phyloP scores from a whole-genome alignment of 2,113 vertebrate genomes.

The Diadophis punctatus region DNA sequence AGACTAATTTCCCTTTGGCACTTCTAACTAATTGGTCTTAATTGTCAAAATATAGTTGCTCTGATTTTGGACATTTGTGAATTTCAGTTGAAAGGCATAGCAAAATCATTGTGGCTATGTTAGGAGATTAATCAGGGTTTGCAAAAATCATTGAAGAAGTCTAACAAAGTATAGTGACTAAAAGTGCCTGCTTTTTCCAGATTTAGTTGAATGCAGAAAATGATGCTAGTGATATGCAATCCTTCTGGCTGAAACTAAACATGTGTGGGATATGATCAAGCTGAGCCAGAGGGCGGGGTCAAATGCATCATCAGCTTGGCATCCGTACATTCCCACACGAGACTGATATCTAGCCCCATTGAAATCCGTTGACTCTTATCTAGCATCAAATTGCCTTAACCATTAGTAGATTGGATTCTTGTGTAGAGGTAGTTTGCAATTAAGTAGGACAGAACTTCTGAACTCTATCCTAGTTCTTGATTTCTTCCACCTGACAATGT shows the following conservation, averaged over 20 bases:
- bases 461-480: too few relatives aligned
- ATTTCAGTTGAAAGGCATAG: slow-evolving; percentile 21
- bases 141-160: not conserved
- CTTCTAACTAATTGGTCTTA: slow-evolving; percentile 33
- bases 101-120: not conserved
- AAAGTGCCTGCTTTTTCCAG: not conserved
- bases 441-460: too few relatives aligned
- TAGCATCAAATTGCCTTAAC: too few relatives aligned
- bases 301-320: too few relatives aligned
- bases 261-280: too few relatives aligned
- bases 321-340: too few relatives aligned
- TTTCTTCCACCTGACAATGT: too few relatives aligned
- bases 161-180: not conserved
- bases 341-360: too few relatives aligned
- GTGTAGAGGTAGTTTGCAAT: too few relatives aligned
- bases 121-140: not conserved
- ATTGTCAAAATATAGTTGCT: slow-evolving; percentile 23
- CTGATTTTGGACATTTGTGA: slow-evolving; percentile 22
- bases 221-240: not conserved
- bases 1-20: slow-evolving; percentile 33
- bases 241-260: not conserved
- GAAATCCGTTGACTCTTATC: too few relatives aligned
- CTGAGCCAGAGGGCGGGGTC: too few relatives aligned
- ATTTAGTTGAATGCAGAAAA: not conserved
- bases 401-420: too few relatives aligned